Percentiles rank a stretch among this genome's conserved stretches.
Evolutionary conservation across 2,797 vertebrate genomes (phyloP).

Genomic region (Hippoglossus hippoglossus): DNA sequence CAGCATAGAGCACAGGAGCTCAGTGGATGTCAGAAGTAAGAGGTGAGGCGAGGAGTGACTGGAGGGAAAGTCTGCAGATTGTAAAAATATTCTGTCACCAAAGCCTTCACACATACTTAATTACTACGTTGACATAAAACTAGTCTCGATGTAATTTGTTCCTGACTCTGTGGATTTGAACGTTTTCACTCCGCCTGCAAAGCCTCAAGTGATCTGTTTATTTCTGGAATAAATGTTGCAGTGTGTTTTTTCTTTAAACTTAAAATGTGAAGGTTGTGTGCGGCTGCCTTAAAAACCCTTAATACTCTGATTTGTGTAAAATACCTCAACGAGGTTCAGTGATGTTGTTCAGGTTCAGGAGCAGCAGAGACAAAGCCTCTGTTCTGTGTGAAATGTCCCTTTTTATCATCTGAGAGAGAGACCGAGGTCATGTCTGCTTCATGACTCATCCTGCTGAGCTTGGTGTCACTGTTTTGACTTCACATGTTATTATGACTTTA

Average conservation of each 20-base stretch:
- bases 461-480: constrained; percentile 47
- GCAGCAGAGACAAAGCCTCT: not conserved
- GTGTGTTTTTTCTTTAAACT: not conserved
- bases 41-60: not conserved
- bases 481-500: constrained; percentile 31
- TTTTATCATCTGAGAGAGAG: not conserved
- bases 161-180: constrained; percentile 9
- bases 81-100: not conserved
- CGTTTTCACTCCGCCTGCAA: not conserved
- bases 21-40: not conserved
- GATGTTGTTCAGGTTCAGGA: not conserved
- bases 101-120: not conserved
- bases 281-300: not conserved
- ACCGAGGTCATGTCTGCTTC: not conserved
- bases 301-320: not conserved
- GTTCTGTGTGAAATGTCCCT: constrained; percentile 9
- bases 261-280: not conserved
- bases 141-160: not conserved
- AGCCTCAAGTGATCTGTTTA: not conserved
- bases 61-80: no score
- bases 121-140: not conserved
- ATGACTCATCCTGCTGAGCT: constrained; percentile 2
- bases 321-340: not conserved
- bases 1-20: not conserved
- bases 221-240: not conserved